Base-by-base conservation (phyloP, 2,888 invertebrate species). In the Cataglyphis rosenhaueri region DNA sequence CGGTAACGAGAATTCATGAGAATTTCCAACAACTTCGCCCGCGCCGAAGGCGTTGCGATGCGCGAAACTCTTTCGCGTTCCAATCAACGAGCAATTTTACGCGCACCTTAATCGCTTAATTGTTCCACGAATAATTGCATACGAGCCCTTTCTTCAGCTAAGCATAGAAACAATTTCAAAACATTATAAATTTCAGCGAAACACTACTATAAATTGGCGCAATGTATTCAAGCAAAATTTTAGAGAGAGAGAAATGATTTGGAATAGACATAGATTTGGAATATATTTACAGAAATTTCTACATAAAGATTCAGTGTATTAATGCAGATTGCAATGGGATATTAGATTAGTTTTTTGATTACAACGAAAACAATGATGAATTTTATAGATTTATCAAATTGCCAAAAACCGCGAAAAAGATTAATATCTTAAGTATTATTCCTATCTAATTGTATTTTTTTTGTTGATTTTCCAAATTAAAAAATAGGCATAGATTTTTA, bases 21-120 rank as follows among this genome's bases (percentile, higher is more conserved):
- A 66, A 76, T 66, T 76, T 66, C 55, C 65, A 66, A 66, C 64
- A 57, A 66, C 25, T 66, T 76, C 15, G 55, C 29, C 41, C 55
- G n/a, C 52, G 35, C 25, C n/a, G 35, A 52, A 55, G 25, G 65
- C 35, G 25, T 55, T n/a, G 65, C 41, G 32, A 32, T 52, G 35
- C n/a, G n/a, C 38, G n/a, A 66, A 55, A 55, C 29, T 76, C 38
- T 18, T 55, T 76, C 65, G 52, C 35, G 9, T 55, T 76, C 32
- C 9, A 25, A 38, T 55, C 66, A n/a, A 66, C 38, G 38, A 52
- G n/a, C 29, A 6, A 65, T 35, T 52, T 75, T 32, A 44, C 21
- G 18, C 32, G 9, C 74, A 18, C 12, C 15, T 25, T 52, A 18
- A 38, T 64, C 35, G 52, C 21, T 65, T 38, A 65, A 76, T 76